Conservation (phyloP, 2,888 invertebrate species). For the Acanthosoma haemorrhoidale region DNA sequence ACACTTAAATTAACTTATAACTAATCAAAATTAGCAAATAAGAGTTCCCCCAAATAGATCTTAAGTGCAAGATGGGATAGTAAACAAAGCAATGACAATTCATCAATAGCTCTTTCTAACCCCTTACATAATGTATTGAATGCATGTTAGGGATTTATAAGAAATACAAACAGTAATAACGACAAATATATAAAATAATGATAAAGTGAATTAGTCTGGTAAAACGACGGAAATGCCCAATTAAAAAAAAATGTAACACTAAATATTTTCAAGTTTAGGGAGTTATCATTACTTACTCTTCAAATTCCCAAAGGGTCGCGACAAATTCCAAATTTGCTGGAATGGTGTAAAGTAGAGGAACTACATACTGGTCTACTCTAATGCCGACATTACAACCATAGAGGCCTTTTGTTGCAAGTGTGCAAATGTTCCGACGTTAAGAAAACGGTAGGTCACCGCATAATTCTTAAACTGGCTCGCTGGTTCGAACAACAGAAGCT, state of each 20-base stretch:
- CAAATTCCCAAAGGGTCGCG: background rate
- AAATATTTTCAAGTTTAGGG: background rate
- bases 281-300: constrained; percentile 17
- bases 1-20: no score
- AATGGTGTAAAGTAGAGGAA: background rate
- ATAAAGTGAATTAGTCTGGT: no score
- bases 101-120: no score
- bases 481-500: background rate
- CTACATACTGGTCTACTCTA: constrained; percentile 30
- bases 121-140: no score
- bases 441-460: constrained; percentile 28
- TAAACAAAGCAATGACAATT: no score
- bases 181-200: no score
- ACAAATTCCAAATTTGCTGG: constrained; percentile 20
- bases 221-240: background rate
- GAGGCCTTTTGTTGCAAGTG: constrained; percentile 33
- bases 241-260: background rate
- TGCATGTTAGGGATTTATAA: no score
- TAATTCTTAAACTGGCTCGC: background rate
- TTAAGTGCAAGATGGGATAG: no score
- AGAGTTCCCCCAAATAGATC: no score
- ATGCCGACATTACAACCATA: constrained; percentile 34
- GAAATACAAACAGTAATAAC: no score
- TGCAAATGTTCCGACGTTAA: constrained; percentile 12
- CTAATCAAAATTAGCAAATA: no score